Evolutionary conservation across 2,888 invertebrate genomes (phyloP), one percentile per base, ranked within the genome.

Genomic region (Anthrax anthrax): DNA sequence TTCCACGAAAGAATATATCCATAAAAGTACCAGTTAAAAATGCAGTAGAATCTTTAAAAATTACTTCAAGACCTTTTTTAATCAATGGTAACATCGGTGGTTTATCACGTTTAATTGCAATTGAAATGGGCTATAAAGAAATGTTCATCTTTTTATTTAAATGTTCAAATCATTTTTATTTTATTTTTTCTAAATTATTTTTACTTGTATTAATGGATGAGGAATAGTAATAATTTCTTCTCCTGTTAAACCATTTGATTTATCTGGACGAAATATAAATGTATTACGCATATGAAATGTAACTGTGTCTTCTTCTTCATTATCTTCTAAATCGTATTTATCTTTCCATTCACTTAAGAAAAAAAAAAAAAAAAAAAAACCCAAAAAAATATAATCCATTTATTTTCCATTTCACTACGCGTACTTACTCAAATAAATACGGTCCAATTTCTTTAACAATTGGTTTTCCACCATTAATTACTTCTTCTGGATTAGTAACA

Each of bases 401-500:
- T 39, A 4, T 39, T 39, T 18, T 17, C 5, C 36, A 9, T 18
- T 18, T 12, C 12, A 43, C 23, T 23, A 6, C 4, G 4, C 23
- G 23, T 12, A 23, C 79, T 77, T 70, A 89, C 89, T 84, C 81
- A 64, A 85, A 90, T 56, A 80, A 78, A 63, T 76, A 90, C 0
- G 90, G 90, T 29, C 90, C 90, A 2, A 87, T 61, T 73, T 91
- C 84, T 55, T 81, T 72, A 0, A 91, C 61, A 23, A 76, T 76
- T 0, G 89, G 87, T 34, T 76, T 74, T 1, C 50, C 79, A 0
- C 89, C 89, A 17, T 74, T 72, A 46, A 76, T 72, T 1, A 88
- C 75, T 39, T 82, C 86, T 0, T 75, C 75, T 0, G 80, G 75
- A 65, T 91, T 91, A 8, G 87, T 86, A 38, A 87, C 76, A 60